Evolutionary conservation across 2,113 vertebrate species (phyloP).

Genomic region (Nothoprocta pentlandii): DNA sequence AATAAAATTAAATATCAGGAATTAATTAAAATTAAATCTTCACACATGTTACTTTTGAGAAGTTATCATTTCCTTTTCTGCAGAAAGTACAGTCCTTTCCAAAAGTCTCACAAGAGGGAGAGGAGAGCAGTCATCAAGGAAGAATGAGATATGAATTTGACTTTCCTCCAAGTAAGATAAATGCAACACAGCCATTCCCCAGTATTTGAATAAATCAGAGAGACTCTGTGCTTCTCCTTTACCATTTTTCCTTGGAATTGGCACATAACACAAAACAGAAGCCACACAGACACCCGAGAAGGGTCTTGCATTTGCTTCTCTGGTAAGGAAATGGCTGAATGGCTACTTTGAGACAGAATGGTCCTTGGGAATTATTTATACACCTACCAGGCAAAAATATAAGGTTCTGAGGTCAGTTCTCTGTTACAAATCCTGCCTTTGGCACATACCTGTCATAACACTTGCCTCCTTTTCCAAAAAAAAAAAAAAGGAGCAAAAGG

Average conservation of each 20-base stretch:
- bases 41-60: not conserved
- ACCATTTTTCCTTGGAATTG: not conserved
- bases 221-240: not conserved
- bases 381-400: not conserved
- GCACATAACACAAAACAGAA: not conserved
- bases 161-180: not conserved
- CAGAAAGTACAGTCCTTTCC: not conserved
- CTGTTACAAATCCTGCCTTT: not conserved
- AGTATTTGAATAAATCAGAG: not conserved
- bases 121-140: not conserved
- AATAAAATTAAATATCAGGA: not conserved
- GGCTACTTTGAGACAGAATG: not conserved
- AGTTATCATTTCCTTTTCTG: not conserved
- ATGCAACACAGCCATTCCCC: not conserved
- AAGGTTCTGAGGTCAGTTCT: not conserved
- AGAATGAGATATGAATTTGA: not conserved
- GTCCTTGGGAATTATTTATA: not conserved
- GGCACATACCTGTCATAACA: not conserved
- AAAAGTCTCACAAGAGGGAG: not conserved
- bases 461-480: not conserved
- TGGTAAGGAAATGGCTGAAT: not conserved
- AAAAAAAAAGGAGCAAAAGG: not conserved
- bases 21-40: not conserved
- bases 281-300: not conserved
- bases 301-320: not conserved